Conservation (phyloP, 2,113 vertebrate genomes). For the Enhydra lutris region DNA sequence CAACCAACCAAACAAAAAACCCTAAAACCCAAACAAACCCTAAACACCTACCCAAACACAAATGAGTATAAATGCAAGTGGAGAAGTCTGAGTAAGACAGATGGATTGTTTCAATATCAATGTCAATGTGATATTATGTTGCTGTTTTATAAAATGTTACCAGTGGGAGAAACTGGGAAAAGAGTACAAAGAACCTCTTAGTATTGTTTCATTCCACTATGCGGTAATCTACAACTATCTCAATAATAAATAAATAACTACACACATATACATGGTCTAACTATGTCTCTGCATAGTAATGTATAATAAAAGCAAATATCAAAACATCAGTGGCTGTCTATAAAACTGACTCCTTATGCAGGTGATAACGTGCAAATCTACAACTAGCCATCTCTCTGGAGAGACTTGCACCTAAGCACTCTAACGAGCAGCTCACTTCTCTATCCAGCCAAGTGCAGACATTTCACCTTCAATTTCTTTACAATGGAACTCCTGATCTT, state of each 20-base stretch:
- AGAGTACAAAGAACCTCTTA: not conserved
- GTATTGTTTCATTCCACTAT: not conserved
- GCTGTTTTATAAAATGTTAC: constrained; percentile 8
- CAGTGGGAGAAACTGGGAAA: not conserved
- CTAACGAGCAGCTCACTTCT: not conserved
- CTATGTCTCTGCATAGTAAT: not conserved
- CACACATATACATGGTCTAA: not conserved
- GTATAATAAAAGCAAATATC: not conserved
- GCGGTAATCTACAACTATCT: not conserved
- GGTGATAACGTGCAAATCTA: not conserved
- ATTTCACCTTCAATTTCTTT: not conserved
- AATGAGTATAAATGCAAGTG: not conserved
- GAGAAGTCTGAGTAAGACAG: not conserved
- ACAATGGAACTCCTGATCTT: not conserved
- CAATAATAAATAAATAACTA: not conserved
- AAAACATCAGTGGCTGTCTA: not conserved
- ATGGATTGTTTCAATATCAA: not conserved
- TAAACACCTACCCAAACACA: not conserved
- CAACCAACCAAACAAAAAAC: not conserved
- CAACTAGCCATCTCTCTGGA: not conserved
- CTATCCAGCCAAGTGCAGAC: not conserved
- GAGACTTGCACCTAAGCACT: not conserved
- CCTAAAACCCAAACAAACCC: not conserved
- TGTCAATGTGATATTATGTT: not conserved
- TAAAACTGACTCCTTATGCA: not conserved